phyloP scores from a whole-genome alignment of 2,888 invertebrate species.

The Empis livida region DNA sequence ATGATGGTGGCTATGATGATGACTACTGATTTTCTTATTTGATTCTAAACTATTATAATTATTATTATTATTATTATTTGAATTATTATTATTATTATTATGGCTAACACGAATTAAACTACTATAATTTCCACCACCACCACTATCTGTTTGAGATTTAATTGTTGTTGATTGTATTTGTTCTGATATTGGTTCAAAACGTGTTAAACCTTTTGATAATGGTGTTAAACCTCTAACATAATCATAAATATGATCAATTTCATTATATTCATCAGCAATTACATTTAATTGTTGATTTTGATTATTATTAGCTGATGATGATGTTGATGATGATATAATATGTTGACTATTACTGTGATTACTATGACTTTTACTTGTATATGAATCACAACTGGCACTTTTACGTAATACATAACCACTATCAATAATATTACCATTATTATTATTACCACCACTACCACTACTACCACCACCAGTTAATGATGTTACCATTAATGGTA shows the following conservation, averaged over 20 bases:
- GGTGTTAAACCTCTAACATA: slow-evolving; percentile 90
- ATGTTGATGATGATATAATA: slow-evolving; percentile 24
- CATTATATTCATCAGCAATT: slow-evolving; percentile 78
- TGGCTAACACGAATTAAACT: slow-evolving; percentile 33
- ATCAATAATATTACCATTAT: slow-evolving; percentile 20
- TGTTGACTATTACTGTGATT: slow-evolving; percentile 24
- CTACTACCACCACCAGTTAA: slow-evolving; percentile 25
- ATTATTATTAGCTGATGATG: slow-evolving; percentile 27
- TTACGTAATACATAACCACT: slow-evolving; percentile 60
- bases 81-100: slow-evolving; percentile 16
- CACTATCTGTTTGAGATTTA: slow-evolving; percentile 27
- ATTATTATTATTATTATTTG: slow-evolving; percentile 22
- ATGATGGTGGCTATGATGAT: slow-evolving; percentile 34
- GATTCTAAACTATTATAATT: slow-evolving; percentile 34
- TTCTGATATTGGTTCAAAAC: slow-evolving; percentile 38
- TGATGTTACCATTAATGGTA: slow-evolving; percentile 33
- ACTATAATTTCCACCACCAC: slow-evolving; percentile 33
- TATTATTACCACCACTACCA: slow-evolving; percentile 2
- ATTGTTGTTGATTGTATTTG: slow-evolving; percentile 21
- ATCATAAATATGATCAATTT: slow-evolving; percentile 93
- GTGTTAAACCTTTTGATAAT: slow-evolving; percentile 57
- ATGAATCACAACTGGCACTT: slow-evolving; percentile 64
- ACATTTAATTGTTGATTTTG: slow-evolving; percentile 41
- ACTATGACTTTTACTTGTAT: slow-evolving; percentile 32
- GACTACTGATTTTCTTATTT: slow-evolving; percentile 30